phyloP scores from a whole-genome alignment of 2,888 invertebrate species.

The Sminthurinus aureus region DNA sequence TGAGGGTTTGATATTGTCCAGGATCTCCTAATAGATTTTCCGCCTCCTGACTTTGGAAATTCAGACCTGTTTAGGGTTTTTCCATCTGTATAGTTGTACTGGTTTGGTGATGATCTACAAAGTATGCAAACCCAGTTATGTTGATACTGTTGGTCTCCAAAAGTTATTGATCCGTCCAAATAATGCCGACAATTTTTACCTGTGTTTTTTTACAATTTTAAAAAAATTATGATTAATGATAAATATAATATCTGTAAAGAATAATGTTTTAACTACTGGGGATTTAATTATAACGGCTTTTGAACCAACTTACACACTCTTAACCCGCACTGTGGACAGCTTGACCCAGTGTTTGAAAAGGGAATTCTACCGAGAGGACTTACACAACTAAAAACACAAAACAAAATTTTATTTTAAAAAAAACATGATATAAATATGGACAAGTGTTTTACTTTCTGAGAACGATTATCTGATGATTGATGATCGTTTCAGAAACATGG shows the following conservation, averaged over 20 bases:
- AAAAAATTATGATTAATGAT: neutral
- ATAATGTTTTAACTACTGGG: neutral
- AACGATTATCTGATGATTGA: too few relatives aligned
- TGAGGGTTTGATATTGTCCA: constrained; percentile 59
- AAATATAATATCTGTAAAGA: neutral
- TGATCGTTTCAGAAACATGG: too few relatives aligned
- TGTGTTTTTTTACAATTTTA: neutral
- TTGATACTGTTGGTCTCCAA: neutral
- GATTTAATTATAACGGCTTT: too few relatives aligned
- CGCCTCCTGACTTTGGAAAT: neutral
- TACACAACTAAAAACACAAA: constrained; percentile 45
- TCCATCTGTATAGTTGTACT: neutral
- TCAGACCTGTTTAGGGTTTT: constrained; percentile 6
- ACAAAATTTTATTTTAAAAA: neutral
- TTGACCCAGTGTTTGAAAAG: constrained; percentile 50
- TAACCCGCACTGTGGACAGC: constrained; percentile 58
- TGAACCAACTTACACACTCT: constrained; percentile 54
- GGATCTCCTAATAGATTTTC: constrained; percentile 52
- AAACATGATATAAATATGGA: too few relatives aligned
- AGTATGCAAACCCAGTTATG: constrained; percentile 55
- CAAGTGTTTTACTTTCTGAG: too few relatives aligned
- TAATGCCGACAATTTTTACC: constrained; percentile 55
- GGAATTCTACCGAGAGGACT: constrained; percentile 57
- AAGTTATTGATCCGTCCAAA: constrained; percentile 22
- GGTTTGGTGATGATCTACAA: constrained; percentile 46